Percentiles rank a stretch among this genome's conserved stretches.
Conservation (phyloP, 2,888 invertebrate genomes). For the Coenonympha glycerion region DNA sequence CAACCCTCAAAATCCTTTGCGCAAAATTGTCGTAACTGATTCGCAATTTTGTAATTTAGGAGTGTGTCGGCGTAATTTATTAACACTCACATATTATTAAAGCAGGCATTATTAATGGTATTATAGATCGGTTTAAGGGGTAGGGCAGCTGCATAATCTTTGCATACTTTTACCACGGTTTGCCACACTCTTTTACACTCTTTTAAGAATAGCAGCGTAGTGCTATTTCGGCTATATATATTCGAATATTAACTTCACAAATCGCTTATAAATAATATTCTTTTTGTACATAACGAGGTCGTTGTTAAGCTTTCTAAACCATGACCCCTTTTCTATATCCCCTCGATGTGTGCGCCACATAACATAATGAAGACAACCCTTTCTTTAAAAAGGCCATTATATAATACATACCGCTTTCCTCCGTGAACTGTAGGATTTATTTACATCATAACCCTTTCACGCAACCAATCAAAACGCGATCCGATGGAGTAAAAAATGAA, state of each 20-base stretch:
- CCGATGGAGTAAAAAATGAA: constrained; percentile 52
- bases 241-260: too few species aligned
- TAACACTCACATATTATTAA: background rate
- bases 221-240: too few species aligned
- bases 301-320: background rate
- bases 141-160: background rate
- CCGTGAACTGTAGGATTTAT: constrained; percentile 41
- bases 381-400: constrained; percentile 43
- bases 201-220: too few species aligned
- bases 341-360: background rate
- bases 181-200: too few species aligned
- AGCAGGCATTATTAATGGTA: background rate
- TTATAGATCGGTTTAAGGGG: background rate
- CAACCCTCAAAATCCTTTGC: constrained; percentile 38
- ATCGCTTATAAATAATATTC: background rate
- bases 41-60: constrained; percentile 2
- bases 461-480: constrained; percentile 60
- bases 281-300: background rate
- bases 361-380: constrained; percentile 22
- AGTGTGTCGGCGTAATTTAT: constrained; percentile 2
- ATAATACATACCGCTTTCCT: constrained; percentile 29
- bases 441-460: constrained; percentile 67
- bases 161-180: too few species aligned
- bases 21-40: constrained; percentile 33
- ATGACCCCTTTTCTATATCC: background rate